Percentiles rank a stretch among this genome's conserved stretches.
Evolutionary conservation across 35 echinoderm and acorn worm genomes (phyloP).

Genomic region (Lytechinus variegatus): DNA sequence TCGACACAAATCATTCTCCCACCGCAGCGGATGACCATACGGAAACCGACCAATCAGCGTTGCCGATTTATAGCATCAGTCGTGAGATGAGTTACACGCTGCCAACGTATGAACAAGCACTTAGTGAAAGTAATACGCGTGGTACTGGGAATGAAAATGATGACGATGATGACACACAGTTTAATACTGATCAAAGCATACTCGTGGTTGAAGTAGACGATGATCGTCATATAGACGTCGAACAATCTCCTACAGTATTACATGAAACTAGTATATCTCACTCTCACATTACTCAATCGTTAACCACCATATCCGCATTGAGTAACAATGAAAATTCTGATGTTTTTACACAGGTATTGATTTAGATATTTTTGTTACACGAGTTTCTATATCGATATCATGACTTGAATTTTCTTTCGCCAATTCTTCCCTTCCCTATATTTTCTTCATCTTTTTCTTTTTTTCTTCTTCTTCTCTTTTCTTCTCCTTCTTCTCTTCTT

Average conservation of each 20-base stretch:
- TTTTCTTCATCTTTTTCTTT: no score
- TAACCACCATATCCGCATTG: not conserved
- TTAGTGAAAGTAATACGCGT: not conserved
- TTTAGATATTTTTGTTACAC: not conserved
- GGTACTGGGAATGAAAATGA: not conserved
- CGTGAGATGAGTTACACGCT: slow-evolving; percentile 11
- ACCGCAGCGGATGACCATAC: not conserved
- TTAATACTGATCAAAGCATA: not conserved
- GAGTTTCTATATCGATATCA: no score
- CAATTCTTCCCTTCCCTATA: no score
- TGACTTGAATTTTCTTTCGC: no score
- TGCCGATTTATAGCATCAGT: not conserved
- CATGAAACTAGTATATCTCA: not conserved
- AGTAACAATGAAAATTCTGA: not conserved
- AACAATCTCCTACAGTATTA: not conserved
- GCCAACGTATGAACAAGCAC: not conserved
- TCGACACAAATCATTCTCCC: not conserved
- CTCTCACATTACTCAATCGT: not conserved
- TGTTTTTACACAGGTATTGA: not conserved
- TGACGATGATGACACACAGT: not conserved
- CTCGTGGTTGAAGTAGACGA: not conserved
- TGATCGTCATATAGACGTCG: not conserved
- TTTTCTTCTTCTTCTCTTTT: no score
- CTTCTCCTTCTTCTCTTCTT: no score
- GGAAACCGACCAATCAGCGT: slow-evolving; percentile 19